Evolutionary conservation across 2,888 invertebrate species (phyloP).

Genomic region (Anthophora plumipes): DNA sequence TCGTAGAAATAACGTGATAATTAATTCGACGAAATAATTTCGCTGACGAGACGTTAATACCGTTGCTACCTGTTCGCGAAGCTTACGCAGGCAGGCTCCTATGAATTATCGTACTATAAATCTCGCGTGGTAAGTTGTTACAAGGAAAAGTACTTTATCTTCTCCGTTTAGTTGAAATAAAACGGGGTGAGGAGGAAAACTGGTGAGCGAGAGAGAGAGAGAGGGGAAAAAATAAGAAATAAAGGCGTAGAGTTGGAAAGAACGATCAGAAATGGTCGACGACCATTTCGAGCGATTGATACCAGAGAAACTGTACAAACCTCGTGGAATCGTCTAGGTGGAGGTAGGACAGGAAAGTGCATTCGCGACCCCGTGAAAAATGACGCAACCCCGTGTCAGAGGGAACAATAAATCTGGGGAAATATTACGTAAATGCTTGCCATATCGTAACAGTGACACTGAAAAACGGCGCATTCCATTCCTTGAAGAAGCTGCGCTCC

Average conservation of each 20-base stretch:
- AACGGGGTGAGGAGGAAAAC: neutral
- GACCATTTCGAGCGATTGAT: conserved; percentile 37
- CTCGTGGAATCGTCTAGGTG: neutral
- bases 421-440: conserved; percentile 32
- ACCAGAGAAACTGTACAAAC: conserved; percentile 9
- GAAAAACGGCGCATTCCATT: conserved; percentile 11
- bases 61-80: conserved; percentile 26
- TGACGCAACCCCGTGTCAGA: conserved; percentile 30
- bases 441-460: conserved; percentile 12
- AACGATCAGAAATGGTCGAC: conserved; percentile 14
- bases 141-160: conserved; percentile 34
- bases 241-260: neutral
- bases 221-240: neutral
- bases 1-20: conserved; percentile 10
- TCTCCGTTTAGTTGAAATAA: neutral
- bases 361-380: conserved; percentile 30
- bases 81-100: conserved; percentile 10
- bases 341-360: neutral
- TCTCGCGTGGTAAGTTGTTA: conserved; percentile 33
- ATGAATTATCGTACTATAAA: conserved; percentile 54
- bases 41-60: conserved; percentile 46
- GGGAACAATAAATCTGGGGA: conserved; percentile 33
- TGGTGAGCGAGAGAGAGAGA: neutral
- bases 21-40: conserved; percentile 41
- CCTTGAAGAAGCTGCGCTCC: neutral